Evolutionary conservation across 2,888 invertebrate genomes (phyloP), one percentile per base, ranked within the genome.

Genomic region (Mythimna pallens): DNA sequence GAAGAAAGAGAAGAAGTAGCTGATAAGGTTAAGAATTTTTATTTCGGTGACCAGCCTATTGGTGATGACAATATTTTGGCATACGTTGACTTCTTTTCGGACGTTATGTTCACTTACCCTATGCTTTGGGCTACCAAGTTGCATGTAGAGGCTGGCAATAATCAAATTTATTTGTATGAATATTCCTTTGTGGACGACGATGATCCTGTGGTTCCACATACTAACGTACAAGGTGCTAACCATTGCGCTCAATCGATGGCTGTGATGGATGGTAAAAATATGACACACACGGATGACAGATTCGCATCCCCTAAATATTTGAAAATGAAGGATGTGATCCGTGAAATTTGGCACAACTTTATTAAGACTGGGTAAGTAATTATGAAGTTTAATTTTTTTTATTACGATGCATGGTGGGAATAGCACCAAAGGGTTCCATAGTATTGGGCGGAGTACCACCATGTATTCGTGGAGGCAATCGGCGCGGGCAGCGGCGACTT

Each of bases 51-150:
- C 6, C 50, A 73, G 30, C 36, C 77, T 3, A 25, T 73, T 2
- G 30, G 36, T 14, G 55, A 76, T 14, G 67, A 57, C 2, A 76
- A 50, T 9, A 66, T 73, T 76, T 67, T 73, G 10, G 47, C 22
- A 9, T 73, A 67, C 2, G 50, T 73, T 0, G 50, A 73, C 6
- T 73, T 50, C 57, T 77, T 76, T 62, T 82, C 91, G 5, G 96
- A 97, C 95, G 65, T 87, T 2, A 25, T 81, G 9, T 92, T 93
- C 65, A 81, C 83, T 0, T 88, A 89, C 74, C 77, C 91, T 3
- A 86, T 85, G 17, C 62, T 92, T n/a, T 76, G 87, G 73, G 85
- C 91, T 0, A 80, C 89, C 0, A 86, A 89, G 36, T 59, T 91
- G 10, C 90, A 91, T 40, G 79, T 85, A 1, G 84, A 90, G 65